phyloP scores from a whole-genome alignment of 2,113 vertebrate species.

The Arenaria interpres region DNA sequence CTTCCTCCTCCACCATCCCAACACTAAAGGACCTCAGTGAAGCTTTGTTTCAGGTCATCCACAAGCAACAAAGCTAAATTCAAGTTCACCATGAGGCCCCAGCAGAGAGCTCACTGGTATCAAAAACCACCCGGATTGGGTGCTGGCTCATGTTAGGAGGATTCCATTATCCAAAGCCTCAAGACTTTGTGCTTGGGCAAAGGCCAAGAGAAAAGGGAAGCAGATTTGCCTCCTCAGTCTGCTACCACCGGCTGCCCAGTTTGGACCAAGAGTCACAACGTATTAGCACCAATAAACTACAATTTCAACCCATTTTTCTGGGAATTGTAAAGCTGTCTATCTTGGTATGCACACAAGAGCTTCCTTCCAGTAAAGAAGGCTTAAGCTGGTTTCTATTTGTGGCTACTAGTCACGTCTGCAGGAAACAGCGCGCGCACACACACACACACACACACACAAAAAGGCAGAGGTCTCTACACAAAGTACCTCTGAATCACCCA shows the following conservation, averaged over 20 bases:
- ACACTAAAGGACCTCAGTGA: background rate
- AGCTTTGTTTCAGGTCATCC: background rate
- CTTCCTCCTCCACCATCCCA: background rate
- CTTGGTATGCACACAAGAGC: background rate
- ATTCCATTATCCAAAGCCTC: background rate
- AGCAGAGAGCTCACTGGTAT: background rate
- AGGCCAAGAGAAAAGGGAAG: background rate
- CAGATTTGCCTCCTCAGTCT: background rate
- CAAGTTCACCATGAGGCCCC: background rate
- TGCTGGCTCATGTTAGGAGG: background rate
- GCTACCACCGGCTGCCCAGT: background rate
- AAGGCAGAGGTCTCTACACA: background rate
- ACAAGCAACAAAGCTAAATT: background rate
- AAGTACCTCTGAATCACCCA: background rate
- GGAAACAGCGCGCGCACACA: no score
- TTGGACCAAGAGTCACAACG: background rate
- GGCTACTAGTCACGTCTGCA: background rate
- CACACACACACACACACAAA: background rate
- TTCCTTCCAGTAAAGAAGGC: background rate
- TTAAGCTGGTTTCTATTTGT: background rate
- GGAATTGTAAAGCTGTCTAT: background rate
- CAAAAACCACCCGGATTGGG: background rate
- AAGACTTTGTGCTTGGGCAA: background rate
- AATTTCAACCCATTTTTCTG: background rate
- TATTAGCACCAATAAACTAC: background rate